Base-by-base conservation (phyloP, 2,888 invertebrate species). In the Cheilosia impressa region DNA sequence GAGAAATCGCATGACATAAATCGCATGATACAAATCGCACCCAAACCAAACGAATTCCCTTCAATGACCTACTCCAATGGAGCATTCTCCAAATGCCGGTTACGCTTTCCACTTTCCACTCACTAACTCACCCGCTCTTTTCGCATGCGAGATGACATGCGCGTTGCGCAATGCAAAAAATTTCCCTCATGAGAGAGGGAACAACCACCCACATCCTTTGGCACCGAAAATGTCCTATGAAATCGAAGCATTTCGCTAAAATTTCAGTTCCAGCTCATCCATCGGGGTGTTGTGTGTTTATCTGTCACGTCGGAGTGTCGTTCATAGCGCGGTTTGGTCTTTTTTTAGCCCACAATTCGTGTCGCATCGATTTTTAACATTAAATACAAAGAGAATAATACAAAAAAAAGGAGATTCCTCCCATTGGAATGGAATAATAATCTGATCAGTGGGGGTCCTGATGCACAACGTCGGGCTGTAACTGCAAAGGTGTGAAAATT, bases 181-280 rank as follows among this genome's bases (percentile, higher is more conserved):
- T 63, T 63, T 63, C 47, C 45, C 34, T 55, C 55, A 55, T 27
- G 19, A 45, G 27, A 47, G 17, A n/a, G 15, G 9, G 7, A 52
- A 27, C 52, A 7, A 31, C 7, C 31, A 31, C 9, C 31, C 2
- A 31, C 27, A 43, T 41, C 41, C 22, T 41, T 43, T 43, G 13
- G n/a, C 43, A 7, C 15, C 15, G 43, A 43, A 22, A 60, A 60
- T 41, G 43, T 60, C 43, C 43, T 60, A 22, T n/a, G 43, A 22
- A 41, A 15, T 43, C 60, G 19, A 41, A 60, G 9, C 27, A 55
- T 34, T 78, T 53, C 55, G 58, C 38, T 84, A 79, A 88, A 89
- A 88, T 88, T 89, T 91, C 88, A 91, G 91, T 91, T 91, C 90
- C 89, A 90, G 91, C 91, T 91, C 91, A 91, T 90, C 90, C 91